A percentile compares a stretch with the other conserved stretches of the same genome.
Conservation (phyloP, 2,888 invertebrate species). For the Napeogenes sylphis region DNA sequence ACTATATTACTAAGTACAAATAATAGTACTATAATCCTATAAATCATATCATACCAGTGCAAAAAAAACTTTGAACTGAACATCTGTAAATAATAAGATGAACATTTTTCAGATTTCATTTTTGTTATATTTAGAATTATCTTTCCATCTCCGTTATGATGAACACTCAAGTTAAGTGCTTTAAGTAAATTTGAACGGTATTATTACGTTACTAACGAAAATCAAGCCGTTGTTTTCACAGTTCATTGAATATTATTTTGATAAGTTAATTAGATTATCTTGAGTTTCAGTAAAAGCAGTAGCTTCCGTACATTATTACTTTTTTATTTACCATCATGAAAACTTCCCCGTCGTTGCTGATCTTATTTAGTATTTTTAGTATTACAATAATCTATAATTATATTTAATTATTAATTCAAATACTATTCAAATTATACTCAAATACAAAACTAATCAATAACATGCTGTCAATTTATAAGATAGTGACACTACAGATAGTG, state of each 20-base stretch:
- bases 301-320: neutral
- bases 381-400: no score
- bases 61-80: neutral
- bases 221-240: slow-evolving; percentile 7
- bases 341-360: no score
- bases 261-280: slow-evolving; percentile 1
- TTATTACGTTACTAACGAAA: neutral
- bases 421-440: no score
- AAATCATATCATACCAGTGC: neutral
- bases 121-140: slow-evolving; percentile 4
- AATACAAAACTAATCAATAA: no score
- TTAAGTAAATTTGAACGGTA: neutral
- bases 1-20: no score
- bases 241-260: slow-evolving; percentile 10
- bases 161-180: slow-evolving; percentile 4
- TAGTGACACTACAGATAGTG: no score
- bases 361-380: no score
- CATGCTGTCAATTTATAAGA: no score
- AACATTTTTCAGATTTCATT: neutral
- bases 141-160: neutral
- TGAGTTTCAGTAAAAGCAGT: neutral
- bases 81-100: neutral
- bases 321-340: neutral
- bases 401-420: no score
- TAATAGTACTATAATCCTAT: no score